Conservation (phyloP, 2,888 invertebrate genomes). For the Protodeltote pygarga region DNA sequence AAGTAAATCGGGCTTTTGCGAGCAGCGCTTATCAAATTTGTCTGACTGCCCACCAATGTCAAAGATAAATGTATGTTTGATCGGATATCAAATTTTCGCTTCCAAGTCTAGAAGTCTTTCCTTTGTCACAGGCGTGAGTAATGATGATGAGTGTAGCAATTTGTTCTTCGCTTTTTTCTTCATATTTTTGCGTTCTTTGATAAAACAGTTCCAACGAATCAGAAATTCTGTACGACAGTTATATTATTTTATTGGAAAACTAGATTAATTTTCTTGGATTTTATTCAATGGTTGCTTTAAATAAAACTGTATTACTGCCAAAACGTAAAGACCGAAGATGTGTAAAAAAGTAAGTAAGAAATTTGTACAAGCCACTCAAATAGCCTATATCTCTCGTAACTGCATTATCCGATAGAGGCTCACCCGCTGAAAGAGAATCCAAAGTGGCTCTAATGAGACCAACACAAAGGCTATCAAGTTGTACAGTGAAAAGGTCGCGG, state of each 20-base stretch:
- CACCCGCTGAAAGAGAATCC: constrained; percentile 57
- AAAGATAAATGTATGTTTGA: constrained; percentile 55
- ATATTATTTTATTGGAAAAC: constrained; percentile 2
- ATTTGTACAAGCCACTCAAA: constrained; percentile 33
- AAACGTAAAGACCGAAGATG: constrained; percentile 8
- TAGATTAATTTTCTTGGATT: constrained; percentile 8
- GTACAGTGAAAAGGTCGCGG: constrained; percentile 62
- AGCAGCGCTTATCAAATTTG: constrained; percentile 66
- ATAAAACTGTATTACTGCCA: constrained; percentile 15
- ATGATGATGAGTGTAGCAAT: constrained; percentile 41
- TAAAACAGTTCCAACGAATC: neutral
- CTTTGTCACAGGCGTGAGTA: constrained; percentile 35
- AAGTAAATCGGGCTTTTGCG: constrained; percentile 61
- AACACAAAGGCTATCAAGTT: constrained; percentile 65
- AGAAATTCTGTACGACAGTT: constrained; percentile 4
- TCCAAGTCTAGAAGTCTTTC: constrained; percentile 36
- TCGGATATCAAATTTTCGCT: constrained; percentile 53
- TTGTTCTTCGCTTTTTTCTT: constrained; percentile 19
- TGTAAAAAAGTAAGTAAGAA: constrained; percentile 22
- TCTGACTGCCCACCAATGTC: constrained; percentile 40
- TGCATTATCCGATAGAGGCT: constrained; percentile 51
- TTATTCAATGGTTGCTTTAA: constrained; percentile 12
- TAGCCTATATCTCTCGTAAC: constrained; percentile 39
- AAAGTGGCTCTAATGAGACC: constrained; percentile 71
- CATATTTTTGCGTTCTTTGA: constrained; percentile 4